A percentile compares a stretch with the other conserved stretches of the same genome.
phyloP scores from a whole-genome alignment of 2,797 vertebrate species.

The Vireo griseus region DNA sequence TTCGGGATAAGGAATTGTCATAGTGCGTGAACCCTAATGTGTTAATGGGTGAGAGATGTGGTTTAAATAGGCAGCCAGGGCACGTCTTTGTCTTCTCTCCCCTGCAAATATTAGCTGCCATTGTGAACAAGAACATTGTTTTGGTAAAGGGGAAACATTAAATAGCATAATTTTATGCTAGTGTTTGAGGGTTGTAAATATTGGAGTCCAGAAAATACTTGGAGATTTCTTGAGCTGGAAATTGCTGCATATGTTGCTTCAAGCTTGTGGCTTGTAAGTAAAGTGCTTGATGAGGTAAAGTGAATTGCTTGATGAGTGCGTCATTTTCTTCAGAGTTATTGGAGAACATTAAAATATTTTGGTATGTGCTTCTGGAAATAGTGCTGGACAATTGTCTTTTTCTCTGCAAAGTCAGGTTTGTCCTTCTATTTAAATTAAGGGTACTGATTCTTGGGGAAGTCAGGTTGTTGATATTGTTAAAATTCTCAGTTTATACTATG shows the following conservation, averaged over 20 bases:
- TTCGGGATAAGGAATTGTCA: background rate
- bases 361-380: background rate
- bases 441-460: background rate
- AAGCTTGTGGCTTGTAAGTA: background rate
- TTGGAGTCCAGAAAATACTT: background rate
- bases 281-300: background rate
- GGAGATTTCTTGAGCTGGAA: background rate
- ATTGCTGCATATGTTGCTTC: background rate
- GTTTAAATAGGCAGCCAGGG: background rate
- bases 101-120: background rate
- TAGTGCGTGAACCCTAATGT: background rate
- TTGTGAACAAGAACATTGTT: background rate
- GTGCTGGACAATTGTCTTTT: background rate
- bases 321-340: background rate
- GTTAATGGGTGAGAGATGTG: background rate
- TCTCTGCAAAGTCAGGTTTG: background rate
- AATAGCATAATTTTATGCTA: background rate
- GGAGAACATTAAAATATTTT: background rate
- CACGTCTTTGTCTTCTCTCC: background rate
- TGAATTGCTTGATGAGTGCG: background rate
- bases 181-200: background rate
- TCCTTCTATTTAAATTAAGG: background rate
- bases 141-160: background rate
- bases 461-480: background rate
- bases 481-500: background rate